phyloP scores from a whole-genome alignment of 2,113 vertebrate species.

The Anguilla japonica region DNA sequence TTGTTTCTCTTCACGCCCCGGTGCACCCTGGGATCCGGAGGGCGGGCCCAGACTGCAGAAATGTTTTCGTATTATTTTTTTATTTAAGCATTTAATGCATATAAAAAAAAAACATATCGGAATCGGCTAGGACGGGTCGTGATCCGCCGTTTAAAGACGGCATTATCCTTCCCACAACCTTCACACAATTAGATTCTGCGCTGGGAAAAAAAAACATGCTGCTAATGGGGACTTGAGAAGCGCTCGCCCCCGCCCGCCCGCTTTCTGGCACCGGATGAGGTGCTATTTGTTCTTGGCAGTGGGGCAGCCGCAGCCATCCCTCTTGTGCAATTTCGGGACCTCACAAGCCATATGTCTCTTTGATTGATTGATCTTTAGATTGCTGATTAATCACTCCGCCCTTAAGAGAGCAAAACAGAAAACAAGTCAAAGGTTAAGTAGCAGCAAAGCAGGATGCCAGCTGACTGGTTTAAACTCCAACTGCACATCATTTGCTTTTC shows the following conservation, averaged over 20 bases:
- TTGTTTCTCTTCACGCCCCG: background rate
- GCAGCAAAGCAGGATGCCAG: background rate
- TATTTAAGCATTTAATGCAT: slow-evolving; percentile 13
- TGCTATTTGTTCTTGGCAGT: slow-evolving; percentile 1
- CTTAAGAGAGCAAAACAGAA: background rate
- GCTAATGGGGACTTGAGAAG: slow-evolving; percentile 48
- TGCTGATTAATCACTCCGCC: slow-evolving; percentile 18
- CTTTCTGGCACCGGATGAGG: background rate
- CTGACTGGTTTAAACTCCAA: background rate
- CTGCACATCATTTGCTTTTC: background rate
- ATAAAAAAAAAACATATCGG: slow-evolving; percentile 15
- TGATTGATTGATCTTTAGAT: slow-evolving; percentile 17
- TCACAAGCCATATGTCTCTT: slow-evolving; percentile 1
- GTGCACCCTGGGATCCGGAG: background rate
- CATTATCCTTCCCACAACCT: slow-evolving; percentile 52
- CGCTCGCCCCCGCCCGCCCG: background rate
- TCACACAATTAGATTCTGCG: slow-evolving; percentile 56
- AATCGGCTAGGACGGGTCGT: slow-evolving; percentile 24
- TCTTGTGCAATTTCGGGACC: background rate
- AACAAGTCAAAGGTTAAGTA: background rate
- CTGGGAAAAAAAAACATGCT: slow-evolving; percentile 33
- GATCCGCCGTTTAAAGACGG: slow-evolving; percentile 28
- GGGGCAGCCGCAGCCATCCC: background rate
- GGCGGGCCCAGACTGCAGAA: background rate
- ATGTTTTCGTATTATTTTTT: background rate